These are phyloP conservation scores for Strigamia maritima DNA, from an alignment of 2,888 invertebrate genomes.

Conservation along the genomic window DNA sequence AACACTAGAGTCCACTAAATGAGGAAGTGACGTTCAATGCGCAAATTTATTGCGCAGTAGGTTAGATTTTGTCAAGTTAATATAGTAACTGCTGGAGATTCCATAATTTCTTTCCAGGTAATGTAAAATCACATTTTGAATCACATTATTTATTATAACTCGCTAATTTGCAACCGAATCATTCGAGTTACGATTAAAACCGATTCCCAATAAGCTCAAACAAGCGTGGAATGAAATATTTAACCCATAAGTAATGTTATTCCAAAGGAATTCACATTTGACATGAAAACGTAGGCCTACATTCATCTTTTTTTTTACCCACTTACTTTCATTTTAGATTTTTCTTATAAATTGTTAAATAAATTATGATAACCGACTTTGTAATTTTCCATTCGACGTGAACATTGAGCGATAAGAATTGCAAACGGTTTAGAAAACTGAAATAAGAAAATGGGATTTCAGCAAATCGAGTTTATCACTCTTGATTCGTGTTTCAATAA, in stretches of 20 bases:
- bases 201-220: not conserved
- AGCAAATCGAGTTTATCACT: not conserved
- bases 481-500: not conserved
- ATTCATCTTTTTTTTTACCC: conserved; percentile 18
- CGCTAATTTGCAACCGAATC: not conserved
- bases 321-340: not conserved
- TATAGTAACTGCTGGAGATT: conserved; percentile 35
- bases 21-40: conserved; percentile 11
- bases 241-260: not conserved
- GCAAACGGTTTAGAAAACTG: not conserved
- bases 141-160: not conserved
- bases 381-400: not conserved
- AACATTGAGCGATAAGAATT: not conserved
- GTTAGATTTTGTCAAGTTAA: conserved; percentile 31
- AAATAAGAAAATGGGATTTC: not conserved
- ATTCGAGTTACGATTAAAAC: not conserved
- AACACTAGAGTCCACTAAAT: not conserved
- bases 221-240: not conserved
- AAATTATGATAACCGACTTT: not conserved
- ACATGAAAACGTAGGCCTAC: conserved; percentile 27
- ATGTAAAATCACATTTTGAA: conserved; percentile 16
- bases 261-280: conserved; percentile 11
- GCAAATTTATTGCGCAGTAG: conserved; percentile 31
- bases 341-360: not conserved
- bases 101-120: conserved; percentile 30